Evolutionary conservation across 2,797 vertebrate species (phyloP).

Genomic region (Apodemus agrarius): DNA sequence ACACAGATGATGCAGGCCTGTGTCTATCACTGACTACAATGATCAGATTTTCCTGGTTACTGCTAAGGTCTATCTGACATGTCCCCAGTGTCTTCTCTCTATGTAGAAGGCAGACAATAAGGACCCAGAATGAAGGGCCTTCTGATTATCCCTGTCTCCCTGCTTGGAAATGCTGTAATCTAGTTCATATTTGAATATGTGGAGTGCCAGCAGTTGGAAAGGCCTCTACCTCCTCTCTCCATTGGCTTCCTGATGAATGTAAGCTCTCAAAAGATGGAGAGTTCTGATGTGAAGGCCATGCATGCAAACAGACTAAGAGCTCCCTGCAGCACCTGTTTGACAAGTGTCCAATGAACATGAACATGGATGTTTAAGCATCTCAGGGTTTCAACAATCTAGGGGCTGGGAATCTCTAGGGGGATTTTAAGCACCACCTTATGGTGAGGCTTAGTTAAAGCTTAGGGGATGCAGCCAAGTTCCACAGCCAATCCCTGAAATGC

Average conservation of each 20-base stretch:
- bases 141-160: background rate
- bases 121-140: background rate
- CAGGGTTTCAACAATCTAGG: background rate
- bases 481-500: background rate
- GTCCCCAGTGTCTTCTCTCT: background rate
- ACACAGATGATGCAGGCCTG: background rate
- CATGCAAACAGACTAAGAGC: background rate
- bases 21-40: background rate
- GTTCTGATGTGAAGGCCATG: background rate
- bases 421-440: background rate
- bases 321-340: background rate
- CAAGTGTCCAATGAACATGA: background rate
- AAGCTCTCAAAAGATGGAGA: background rate
- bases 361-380: background rate
- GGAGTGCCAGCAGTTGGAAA: background rate
- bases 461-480: background rate
- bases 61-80: background rate
- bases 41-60: constrained; percentile 4
- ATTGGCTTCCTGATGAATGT: background rate
- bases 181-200: background rate
- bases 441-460: background rate
- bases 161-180: background rate
- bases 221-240: background rate
- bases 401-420: background rate
- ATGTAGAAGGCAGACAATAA: background rate